Base-by-base conservation (phyloP, 2,888 invertebrate genomes). In the Drosophila rubida region DNA sequence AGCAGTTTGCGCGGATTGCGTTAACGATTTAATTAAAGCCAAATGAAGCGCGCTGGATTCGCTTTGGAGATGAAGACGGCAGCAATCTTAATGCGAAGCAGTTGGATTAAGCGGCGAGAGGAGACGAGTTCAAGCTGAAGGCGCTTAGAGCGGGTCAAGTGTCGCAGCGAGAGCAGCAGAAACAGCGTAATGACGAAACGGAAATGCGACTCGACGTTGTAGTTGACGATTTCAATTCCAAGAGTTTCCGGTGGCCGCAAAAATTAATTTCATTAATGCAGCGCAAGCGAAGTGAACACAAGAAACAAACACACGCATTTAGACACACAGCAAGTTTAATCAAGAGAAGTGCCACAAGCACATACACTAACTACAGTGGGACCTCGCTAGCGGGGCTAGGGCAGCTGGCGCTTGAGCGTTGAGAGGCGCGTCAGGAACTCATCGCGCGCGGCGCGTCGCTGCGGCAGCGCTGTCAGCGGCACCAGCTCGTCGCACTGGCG, bases 371-470 rank as follows among this genome's bases (percentile, higher is more conserved):
- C 50, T 23, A 67, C 44, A 66, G 48, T 23, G n/a, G n/a, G n/a
- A n/a, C n/a, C 32, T 39, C 14, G 64, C 64, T 67, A 80, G 86
- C 67, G 79, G 68, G 78, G 72, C 69, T 71, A 76, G 75, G 69
- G 93, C 92, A 95, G 93, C 85, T 96, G 94, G 79, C 95, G 95
- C 91, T 97, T 97, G 55, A 98, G 93, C 59, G 95, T 91, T 4
- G 96, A 94, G 13, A 98, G 92, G 67, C 95, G 95, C 0, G 95
- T 96, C 8, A 98, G 93, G 76, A 96, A 96, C 14, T 94, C 93
- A 88, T 98, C 97, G 16, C 98, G 93, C 95, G 96, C 96, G 0
- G 94, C 94, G 13, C 97, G 94, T 69, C 97, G 92, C 65, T 95
- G 94, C 67, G 93, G 94, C 54, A 97, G 92, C 75, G 94, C 93